Base-by-base conservation (phyloP, 2,113 vertebrate genomes). In the Ranitomeya variabilis region DNA sequence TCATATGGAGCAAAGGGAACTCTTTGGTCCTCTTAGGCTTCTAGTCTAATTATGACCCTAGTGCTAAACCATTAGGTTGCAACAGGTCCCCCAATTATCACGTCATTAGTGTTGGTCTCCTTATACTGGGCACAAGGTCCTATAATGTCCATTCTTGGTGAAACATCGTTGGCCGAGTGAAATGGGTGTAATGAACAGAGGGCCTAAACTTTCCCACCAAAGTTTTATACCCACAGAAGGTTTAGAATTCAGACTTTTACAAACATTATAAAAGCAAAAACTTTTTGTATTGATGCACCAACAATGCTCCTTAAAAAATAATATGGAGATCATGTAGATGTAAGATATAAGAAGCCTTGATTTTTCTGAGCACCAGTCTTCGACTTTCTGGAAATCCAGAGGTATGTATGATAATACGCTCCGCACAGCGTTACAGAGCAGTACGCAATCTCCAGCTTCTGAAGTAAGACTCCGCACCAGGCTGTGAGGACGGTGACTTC, bases 401-500 rank as follows among this genome's bases (percentile, higher is more conserved):
- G 37, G 16, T 26, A n/a, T 67, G 16, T 85, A 57, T 89, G 74
- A 85, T 85, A 85, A 79, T 54, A 51, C 19, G 23, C 64, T 51
- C 57, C 15, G 14, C 60, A 15, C 59, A 23, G 73, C 10, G 59
- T 9, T 23, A 45, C 9, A 18, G 23, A 69, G 54, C 54, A 13
- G 51, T 37, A 31, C 14, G 31, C 51, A 52, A 74, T 51, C 52
- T 89, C 76, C n/a, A 23, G 37, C 51, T 64, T 78, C 81, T 89
- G 74, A 84, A 85, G 87, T 79, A 54, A 26, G 73, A 79, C 37
- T 89, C 45, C 14, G 26, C 23, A 79, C 11, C 87, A 79, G 81
- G 51, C 71, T 57, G 64, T 19, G 82, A 85, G 82, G 37, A 67
- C 21, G 83, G 87, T 64, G 51, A 79, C 82, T 89, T 89, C n/a